Percentiles rank a stretch among this genome's conserved stretches.
Conservation (phyloP, 2,113 vertebrate genomes). For the Hippocampus abdominalis region DNA sequence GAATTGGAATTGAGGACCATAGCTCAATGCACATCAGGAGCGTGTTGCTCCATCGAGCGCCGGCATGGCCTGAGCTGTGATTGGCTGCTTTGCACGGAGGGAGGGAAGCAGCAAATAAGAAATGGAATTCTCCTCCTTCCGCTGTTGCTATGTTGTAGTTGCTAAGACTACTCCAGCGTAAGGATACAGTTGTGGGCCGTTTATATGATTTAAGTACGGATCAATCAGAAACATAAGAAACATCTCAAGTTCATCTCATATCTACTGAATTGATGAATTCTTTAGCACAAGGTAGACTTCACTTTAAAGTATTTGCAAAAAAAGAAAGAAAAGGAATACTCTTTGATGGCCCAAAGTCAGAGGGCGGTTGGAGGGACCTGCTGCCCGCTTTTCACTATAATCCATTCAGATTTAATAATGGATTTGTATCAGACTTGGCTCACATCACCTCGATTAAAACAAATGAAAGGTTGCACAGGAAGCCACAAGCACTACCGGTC, state of each 20-base stretch:
- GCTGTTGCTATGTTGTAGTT: conserved; percentile 73
- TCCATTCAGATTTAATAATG: conserved; percentile 69
- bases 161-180: conserved; percentile 43
- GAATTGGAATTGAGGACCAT: conserved; percentile 45
- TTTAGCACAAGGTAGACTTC: neutral
- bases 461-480: conserved; percentile 32
- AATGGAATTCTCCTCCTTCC: conserved; percentile 57
- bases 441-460: conserved; percentile 47
- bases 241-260: neutral
- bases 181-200: conserved; percentile 34
- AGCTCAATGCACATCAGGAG: conserved; percentile 35
- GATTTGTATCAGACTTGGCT: conserved; percentile 62
- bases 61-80: conserved; percentile 59
- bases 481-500: conserved; percentile 1
- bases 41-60: conserved; percentile 38
- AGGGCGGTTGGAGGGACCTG: conserved; percentile 48
- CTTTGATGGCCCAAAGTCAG: conserved; percentile 56
- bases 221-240: conserved; percentile 3
- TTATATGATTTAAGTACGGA: conserved; percentile 11
- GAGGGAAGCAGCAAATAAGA: conserved; percentile 68
- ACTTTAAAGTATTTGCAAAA: too few species aligned
- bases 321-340: conserved; percentile 26
- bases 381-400: conserved; percentile 57
- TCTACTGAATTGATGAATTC: neutral
- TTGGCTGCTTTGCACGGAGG: conserved; percentile 63